Base-by-base conservation (phyloP, 2,113 vertebrate genomes). In the Anser cygnoides region DNA sequence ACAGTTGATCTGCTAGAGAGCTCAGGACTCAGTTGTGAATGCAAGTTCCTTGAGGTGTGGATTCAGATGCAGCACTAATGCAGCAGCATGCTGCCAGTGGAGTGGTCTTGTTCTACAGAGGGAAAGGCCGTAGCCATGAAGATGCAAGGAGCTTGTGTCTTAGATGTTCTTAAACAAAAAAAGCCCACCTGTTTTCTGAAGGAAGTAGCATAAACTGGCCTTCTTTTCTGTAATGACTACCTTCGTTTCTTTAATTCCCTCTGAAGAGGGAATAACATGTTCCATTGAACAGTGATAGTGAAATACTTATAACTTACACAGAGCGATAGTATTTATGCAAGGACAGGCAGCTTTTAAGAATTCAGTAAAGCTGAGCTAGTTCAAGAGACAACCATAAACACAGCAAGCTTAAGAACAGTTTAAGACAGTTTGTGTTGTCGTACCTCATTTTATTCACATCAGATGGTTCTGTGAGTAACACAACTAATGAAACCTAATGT, bases 191-290 rank as follows among this genome's bases (percentile, higher is more conserved):
- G 23, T 3, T 74, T 80, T 55, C 44, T 61, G 25, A 74, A 82
- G 52, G 52, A 41, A 75, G 16, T 41, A n/a, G 9, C 4, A 2
- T 29, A n/a, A 65, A 8, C 39, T 33, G 22, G 26, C 73, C 2
- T 1, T n/a, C 29, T 50, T 68, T 49, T 22, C 46, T 49, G 21
- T 49, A 21, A 49, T 49, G 46, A 49, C 46, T 49, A 49, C 46
- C 46, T 46, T 46, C 10, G 46, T 81, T n/a, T 55, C 23, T 46
- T 86, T 67, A 50, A 6, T 81, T 79, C 58, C 26, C 13, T 50
- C 0, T 33, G 19, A 11, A 57, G 68, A n/a, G 10, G 4, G 7
- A 13, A 2, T 73, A 28, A 33, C 13, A 2, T 20, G 13, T 13
- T 28, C 0, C 29, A 10, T 55, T 39, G 43, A 44, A 5, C 16